phyloP scores from a whole-genome alignment of 2,888 invertebrate genomes.

The Shargacucullia verbasci region DNA sequence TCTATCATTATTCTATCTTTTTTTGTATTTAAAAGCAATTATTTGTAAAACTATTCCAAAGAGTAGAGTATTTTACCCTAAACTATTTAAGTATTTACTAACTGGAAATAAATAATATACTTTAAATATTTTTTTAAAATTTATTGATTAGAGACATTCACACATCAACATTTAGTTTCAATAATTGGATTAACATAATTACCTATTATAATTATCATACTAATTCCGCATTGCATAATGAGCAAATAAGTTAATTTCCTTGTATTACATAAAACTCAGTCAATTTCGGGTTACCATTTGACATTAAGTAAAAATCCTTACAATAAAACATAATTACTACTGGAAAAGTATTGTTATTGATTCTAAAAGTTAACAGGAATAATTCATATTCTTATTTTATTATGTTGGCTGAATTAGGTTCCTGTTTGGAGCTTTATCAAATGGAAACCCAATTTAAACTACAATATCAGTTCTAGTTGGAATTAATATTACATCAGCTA shows the following conservation, averaged over 20 bases:
- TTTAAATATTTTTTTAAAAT: constrained; percentile 69
- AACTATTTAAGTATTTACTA: too few species aligned
- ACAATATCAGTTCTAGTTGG: constrained; percentile 30
- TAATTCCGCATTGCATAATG: constrained; percentile 72
- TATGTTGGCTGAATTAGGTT: constrained; percentile 5
- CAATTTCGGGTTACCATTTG: constrained; percentile 50
- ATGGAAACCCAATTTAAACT: constrained; percentile 36
- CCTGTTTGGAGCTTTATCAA: constrained; percentile 5
- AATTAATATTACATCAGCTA: constrained; percentile 25
- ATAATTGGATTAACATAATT: constrained; percentile 80
- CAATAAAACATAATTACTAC: constrained; percentile 40
- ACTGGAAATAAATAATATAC: too few species aligned
- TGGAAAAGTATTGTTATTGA: constrained; percentile 38
- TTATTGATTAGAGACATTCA: constrained; percentile 89
- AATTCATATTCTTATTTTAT: constrained; percentile 11
- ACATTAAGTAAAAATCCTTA: constrained; percentile 26
- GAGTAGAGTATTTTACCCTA: too few species aligned
- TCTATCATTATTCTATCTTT: too few species aligned
- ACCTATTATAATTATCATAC: constrained; percentile 74
- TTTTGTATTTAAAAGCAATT: too few species aligned
- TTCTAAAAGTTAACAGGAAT: constrained; percentile 18
- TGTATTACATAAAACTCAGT: constrained; percentile 54
- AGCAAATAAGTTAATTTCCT: constrained; percentile 64
- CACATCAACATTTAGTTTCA: constrained; percentile 86
- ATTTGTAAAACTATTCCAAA: too few species aligned